A percentile compares a stretch with the other conserved stretches of the same genome.
Evolutionary conservation across 2,113 vertebrate species (phyloP).

Genomic region (Ceuthmochares aereus): DNA sequence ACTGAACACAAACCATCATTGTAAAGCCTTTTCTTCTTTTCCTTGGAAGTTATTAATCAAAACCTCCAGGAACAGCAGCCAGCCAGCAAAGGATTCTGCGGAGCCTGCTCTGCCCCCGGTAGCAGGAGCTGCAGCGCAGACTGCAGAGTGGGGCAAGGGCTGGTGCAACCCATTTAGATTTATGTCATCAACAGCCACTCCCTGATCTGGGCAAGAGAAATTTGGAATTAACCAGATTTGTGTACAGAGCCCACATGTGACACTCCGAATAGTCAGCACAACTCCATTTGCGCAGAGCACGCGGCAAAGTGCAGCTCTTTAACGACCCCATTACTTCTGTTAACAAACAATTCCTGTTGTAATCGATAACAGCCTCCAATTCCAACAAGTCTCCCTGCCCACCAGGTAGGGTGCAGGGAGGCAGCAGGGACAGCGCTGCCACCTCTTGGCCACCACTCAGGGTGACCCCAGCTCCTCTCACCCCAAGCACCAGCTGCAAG

Average conservation of each 20-base stretch:
- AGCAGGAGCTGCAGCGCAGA: neutral
- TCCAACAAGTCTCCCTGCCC: no score
- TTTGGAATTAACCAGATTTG: neutral
- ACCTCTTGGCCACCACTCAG: conserved; percentile 58
- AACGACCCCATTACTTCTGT: fast-evolving
- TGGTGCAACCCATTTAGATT: neutral
- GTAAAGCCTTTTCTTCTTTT: conserved; percentile 18
- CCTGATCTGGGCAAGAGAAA: neutral
- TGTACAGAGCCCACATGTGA: neutral
- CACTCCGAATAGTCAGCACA: neutral
- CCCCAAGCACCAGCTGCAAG: neutral
- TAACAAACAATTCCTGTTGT: neutral
- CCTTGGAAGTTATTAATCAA: conserved; percentile 31
- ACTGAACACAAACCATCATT: conserved; percentile 24
- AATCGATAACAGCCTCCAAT: neutral
- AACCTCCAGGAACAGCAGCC: neutral
- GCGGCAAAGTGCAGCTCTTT: neutral
- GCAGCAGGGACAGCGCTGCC: conserved; percentile 55
- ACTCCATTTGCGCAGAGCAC: neutral
- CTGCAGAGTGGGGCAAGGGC: neutral
- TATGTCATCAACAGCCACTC: neutral
- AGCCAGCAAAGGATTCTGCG: neutral
- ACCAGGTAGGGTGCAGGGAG: neutral
- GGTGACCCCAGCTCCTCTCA: no score
- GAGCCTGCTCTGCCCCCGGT: neutral